Conservation (phyloP, 1,140 invertebrate species). For the Copidosoma floridanum region DNA sequence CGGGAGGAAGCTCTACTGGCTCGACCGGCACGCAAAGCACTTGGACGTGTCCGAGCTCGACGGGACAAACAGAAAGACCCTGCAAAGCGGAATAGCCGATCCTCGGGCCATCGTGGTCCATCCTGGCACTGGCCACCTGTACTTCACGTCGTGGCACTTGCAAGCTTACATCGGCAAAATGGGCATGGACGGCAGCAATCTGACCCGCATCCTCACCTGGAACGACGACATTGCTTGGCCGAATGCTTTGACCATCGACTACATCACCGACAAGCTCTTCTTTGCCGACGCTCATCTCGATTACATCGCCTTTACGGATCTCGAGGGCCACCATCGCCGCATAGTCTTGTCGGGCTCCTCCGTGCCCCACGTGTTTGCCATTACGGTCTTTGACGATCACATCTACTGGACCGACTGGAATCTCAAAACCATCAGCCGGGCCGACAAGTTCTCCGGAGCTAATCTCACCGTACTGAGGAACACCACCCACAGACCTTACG, state of each 20-base stretch:
- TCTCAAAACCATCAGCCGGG: constrained; percentile 79
- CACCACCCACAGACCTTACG: constrained; percentile 92
- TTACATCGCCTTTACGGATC: constrained; percentile 91
- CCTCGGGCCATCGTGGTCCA: constrained; percentile 93
- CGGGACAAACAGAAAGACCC: constrained; percentile 85
- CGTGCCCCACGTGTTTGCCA: constrained; percentile 92
- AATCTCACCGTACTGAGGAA: constrained; percentile 79
- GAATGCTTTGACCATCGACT: constrained; percentile 95
- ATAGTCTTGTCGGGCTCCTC: constrained; percentile 74
- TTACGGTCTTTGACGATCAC: constrained; percentile 90
- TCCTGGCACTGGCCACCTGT: constrained; percentile 91
- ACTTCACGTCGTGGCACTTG: constrained; percentile 95
- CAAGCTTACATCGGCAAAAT: constrained; percentile 96
- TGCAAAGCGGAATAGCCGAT: constrained; percentile 85
- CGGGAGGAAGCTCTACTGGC: constrained; percentile 93
- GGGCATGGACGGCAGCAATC: constrained; percentile 94
- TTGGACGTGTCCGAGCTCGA: constrained; percentile 90
- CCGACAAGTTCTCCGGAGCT: constrained; percentile 85
- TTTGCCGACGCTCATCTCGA: constrained; percentile 99
- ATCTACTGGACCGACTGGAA: constrained; percentile 99
- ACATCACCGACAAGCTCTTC: constrained; percentile 90
- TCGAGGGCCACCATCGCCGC: constrained; percentile 84
- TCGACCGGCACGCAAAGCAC: constrained; percentile 94
- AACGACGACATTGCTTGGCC: constrained; percentile 97
- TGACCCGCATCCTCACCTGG: constrained; percentile 85